Conservation (phyloP, 2,797 vertebrate genomes). For the Apodemus agrarius region DNA sequence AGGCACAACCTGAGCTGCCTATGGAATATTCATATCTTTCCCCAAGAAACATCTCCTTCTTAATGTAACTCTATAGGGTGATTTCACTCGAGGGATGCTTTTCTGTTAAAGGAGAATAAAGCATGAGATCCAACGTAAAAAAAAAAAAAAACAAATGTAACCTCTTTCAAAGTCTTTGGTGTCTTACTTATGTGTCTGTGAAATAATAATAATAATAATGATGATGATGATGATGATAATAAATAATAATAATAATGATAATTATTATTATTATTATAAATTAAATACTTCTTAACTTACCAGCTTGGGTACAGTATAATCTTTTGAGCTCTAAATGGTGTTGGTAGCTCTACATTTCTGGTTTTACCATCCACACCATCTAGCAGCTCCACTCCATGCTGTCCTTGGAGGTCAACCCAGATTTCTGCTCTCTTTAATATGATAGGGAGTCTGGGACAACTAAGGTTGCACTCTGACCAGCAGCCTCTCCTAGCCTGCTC, state of each 20-base stretch:
- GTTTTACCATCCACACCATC: neutral
- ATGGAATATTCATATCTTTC: neutral
- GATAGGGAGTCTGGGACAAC: neutral
- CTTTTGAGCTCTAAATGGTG: neutral
- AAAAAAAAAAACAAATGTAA: neutral
- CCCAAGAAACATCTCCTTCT: neutral
- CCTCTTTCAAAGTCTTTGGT: neutral
- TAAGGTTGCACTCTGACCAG: neutral
- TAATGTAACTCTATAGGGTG: neutral
- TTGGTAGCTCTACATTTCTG: neutral
- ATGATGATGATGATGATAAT: too few relatives aligned
- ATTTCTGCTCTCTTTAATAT: neutral
- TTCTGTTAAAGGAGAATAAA: constrained; percentile 52
- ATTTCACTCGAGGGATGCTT: constrained; percentile 28
- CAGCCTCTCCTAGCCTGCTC: neutral
- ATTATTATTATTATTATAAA: neutral
- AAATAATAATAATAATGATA: too few relatives aligned
- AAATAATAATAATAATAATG: neutral
- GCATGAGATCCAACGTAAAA: neutral
- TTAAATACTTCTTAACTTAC: neutral
- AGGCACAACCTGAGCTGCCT: neutral
- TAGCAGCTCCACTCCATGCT: neutral
- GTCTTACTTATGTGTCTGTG: neutral
- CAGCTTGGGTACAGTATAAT: neutral
- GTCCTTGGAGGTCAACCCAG: neutral